phyloP scores from a whole-genome alignment of 2,888 invertebrate species.

The Macaria notata region DNA sequence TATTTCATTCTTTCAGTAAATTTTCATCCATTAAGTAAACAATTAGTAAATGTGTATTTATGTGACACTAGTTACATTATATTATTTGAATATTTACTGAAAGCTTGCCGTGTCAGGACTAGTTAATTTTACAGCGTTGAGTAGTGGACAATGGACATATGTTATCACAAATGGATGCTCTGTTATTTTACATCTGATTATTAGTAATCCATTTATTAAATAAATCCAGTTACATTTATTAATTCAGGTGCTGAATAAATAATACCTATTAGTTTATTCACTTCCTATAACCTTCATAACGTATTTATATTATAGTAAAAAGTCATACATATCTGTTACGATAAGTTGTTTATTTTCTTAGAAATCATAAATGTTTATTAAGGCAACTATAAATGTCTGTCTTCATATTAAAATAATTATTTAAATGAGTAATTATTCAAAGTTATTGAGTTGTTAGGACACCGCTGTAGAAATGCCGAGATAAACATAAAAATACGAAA shows the following conservation, averaged over 20 bases:
- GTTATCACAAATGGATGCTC: no score
- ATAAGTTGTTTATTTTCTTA: constrained; percentile 61
- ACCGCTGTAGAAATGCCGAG: constrained; percentile 24
- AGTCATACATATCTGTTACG: constrained; percentile 73
- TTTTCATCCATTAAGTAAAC: no score
- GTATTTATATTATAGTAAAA: constrained; percentile 31
- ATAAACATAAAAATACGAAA: constrained; percentile 19
- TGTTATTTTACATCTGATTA: no score
- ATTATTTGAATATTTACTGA: no score
- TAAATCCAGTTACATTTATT: constrained; percentile 19
- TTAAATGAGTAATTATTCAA: not conserved
- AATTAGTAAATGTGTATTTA: no score
- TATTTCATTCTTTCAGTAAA: no score
- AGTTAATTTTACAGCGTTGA: no score
- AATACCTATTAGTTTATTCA: constrained; percentile 13
- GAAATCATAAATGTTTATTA: constrained; percentile 44
- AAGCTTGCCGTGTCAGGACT: no score
- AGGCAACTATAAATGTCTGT: constrained; percentile 32
- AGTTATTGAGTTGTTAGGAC: constrained; percentile 1
- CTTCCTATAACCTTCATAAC: constrained; percentile 24
- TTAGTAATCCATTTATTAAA: no score
- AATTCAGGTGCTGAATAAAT: constrained; percentile 24
- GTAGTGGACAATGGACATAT: no score
- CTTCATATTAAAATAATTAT: constrained; percentile 11
- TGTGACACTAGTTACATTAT: no score